Evolutionary conservation across 2,888 invertebrate species (phyloP).

Genomic region (Oscheius sp.): DNA sequence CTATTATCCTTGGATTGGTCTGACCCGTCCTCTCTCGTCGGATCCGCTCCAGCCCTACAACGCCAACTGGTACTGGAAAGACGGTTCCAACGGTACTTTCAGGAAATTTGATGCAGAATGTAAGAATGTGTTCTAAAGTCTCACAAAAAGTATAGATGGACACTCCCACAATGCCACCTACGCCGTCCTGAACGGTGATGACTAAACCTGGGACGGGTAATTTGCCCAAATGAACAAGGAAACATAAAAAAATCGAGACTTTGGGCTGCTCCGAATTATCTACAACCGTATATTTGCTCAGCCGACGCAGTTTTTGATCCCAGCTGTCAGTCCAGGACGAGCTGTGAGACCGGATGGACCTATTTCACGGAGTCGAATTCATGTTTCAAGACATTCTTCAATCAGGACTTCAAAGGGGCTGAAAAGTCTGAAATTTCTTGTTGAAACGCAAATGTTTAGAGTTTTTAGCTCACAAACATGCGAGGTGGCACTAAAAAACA

Average conservation of each 20-base stretch:
- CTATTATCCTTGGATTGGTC: slow-evolving; percentile 12
- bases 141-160: background rate
- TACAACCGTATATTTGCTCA: too few relatives aligned
- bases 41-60: too few relatives aligned
- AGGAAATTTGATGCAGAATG: slow-evolving; percentile 1
- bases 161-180: slow-evolving; percentile 5
- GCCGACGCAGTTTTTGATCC: too few relatives aligned
- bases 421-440: background rate
- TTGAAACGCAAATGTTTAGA: too few relatives aligned
- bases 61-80: background rate
- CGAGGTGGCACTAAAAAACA: too few relatives aligned
- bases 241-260: too few relatives aligned
- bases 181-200: slow-evolving; percentile 4
- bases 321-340: background rate
- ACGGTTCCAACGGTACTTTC: slow-evolving; percentile 3
- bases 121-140: too few relatives aligned
- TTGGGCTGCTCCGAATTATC: too few relatives aligned
- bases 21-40: background rate
- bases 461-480: too few relatives aligned
- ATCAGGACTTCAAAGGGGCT: background rate
- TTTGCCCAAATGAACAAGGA: too few relatives aligned
- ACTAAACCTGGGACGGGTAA: too few relatives aligned
- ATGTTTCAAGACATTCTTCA: background rate
- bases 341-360: background rate
- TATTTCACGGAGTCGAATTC: background rate